A percentile compares a stretch with the other conserved stretches of the same genome.
phyloP scores from a whole-genome alignment of 2,113 vertebrate species.

The Xenopus laevis region DNA sequence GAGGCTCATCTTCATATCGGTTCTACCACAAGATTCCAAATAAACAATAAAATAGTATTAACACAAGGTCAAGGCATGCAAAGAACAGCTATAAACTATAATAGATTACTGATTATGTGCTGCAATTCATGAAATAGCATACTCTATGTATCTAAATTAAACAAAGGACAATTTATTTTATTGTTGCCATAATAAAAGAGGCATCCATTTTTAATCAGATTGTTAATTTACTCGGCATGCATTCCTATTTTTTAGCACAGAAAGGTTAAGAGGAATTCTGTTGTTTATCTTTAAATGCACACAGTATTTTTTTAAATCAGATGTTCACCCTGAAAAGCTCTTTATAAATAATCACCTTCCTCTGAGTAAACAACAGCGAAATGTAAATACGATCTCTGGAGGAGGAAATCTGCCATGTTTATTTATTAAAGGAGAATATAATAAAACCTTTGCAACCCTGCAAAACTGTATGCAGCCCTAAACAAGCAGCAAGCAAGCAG shows the following conservation, averaged over 20 bases:
- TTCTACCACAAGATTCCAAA: too few species aligned
- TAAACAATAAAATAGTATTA: too few species aligned
- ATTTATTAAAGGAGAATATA: not conserved
- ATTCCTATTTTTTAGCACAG: not conserved
- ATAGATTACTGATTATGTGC: not conserved
- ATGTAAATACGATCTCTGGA: not conserved
- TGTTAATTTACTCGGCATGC: not conserved
- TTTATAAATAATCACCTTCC: slow-evolving; percentile 5
- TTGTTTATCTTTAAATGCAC: not conserved
- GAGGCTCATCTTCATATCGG: too few species aligned
- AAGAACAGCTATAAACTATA: too few species aligned
- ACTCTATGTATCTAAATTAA: not conserved
- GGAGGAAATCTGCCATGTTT: not conserved
- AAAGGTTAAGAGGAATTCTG: not conserved
- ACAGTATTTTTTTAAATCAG: not conserved
- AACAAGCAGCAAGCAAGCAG: too few species aligned
- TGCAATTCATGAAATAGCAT: not conserved
- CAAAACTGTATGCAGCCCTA: too few species aligned
- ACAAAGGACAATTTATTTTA: not conserved
- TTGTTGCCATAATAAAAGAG: not conserved
- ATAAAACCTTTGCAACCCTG: too few species aligned
- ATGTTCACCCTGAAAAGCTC: slow-evolving; percentile 1
- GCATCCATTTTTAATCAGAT: not conserved
- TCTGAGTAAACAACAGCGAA: not conserved
- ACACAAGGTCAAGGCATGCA: too few species aligned